phyloP scores from a whole-genome alignment of 2,113 vertebrate species.

The Eudyptes chrysolophus region DNA sequence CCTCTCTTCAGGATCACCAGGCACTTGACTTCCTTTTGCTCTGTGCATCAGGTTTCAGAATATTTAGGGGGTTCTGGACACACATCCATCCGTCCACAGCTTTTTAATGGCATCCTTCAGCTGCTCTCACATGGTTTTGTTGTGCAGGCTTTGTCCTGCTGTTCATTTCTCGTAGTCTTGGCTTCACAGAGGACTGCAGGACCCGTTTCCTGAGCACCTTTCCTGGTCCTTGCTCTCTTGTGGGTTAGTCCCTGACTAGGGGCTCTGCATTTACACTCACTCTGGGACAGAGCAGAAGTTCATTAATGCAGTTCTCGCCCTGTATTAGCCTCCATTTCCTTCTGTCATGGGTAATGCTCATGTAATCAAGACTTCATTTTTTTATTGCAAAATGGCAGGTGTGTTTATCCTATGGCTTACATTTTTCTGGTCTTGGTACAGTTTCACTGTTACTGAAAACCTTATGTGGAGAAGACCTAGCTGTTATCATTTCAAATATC shows the following conservation, averaged over 20 bases:
- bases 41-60: not conserved
- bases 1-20: not conserved
- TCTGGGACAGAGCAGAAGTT: not conserved
- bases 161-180: not conserved
- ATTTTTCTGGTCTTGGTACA: not conserved
- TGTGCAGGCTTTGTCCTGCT: not conserved
- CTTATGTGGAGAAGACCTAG: not conserved
- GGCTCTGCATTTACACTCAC: not conserved
- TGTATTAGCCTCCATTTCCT: not conserved
- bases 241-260: not conserved
- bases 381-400: not conserved
- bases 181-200: not conserved
- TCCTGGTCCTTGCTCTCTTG: not conserved
- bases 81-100: not conserved
- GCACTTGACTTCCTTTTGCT: not conserved
- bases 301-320: not conserved
- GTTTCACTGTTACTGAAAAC: not conserved
- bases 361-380: not conserved
- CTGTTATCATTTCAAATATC: not conserved
- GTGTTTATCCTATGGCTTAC: not conserved
- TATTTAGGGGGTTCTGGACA: not conserved
- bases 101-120: not conserved
- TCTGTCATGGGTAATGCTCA: not conserved
- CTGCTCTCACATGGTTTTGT: not conserved
- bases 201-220: not conserved